Conservation (phyloP, 2,113 vertebrate species). For the Butastur rufipennis region DNA sequence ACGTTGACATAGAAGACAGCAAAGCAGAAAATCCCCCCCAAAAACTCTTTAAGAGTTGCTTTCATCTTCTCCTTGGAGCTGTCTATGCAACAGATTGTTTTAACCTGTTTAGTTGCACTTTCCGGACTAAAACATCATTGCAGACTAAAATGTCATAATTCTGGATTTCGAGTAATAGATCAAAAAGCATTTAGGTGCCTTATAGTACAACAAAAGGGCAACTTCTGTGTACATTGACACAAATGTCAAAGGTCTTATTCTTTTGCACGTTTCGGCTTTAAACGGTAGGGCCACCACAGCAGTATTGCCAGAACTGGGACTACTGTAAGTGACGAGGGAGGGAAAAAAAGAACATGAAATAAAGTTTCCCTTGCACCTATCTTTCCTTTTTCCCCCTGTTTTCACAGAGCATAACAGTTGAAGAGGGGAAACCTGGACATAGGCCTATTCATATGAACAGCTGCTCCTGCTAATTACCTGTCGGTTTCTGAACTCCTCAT, state of each 20-base stretch:
- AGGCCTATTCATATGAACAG: slow-evolving; percentile 38
- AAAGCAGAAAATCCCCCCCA: background rate
- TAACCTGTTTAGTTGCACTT: background rate
- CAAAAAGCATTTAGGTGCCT: background rate
- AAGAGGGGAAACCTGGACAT: slow-evolving; percentile 48
- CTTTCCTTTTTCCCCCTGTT: background rate
- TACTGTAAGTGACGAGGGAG: background rate
- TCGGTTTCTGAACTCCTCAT: slow-evolving; percentile 26
- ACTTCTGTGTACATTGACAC: background rate
- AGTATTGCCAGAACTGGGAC: background rate
- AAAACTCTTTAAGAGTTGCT: background rate
- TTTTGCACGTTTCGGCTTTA: background rate
- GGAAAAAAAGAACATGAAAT: background rate
- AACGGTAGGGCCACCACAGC: background rate
- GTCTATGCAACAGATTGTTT: background rate
- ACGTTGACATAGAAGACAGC: background rate
- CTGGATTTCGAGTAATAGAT: background rate
- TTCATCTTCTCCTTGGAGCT: background rate
- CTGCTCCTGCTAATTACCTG: slow-evolving; percentile 63
- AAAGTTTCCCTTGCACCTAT: background rate
- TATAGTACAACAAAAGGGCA: background rate
- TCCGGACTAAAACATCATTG: background rate
- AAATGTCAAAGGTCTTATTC: background rate
- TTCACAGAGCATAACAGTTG: background rate
- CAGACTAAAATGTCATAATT: background rate